A percentile compares a stretch with the other conserved stretches of the same genome.
phyloP scores from a whole-genome alignment of 1,140 invertebrate genomes.

The Ostrea edulis region DNA sequence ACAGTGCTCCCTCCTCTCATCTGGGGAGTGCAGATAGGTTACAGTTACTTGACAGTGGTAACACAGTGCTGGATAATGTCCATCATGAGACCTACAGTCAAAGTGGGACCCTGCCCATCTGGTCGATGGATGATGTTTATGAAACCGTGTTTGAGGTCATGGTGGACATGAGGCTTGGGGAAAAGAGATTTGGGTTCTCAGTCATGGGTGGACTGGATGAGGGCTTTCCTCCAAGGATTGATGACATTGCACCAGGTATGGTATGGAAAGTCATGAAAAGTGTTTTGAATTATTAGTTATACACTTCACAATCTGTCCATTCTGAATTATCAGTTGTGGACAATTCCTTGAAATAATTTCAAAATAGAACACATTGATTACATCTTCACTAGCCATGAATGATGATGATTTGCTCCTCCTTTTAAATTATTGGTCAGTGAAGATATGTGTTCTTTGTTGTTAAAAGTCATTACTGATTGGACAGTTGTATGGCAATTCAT shows the following conservation, averaged over 20 bases:
- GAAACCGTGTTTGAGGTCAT: slow-evolving; percentile 53
- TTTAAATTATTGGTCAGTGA: too few relatives aligned
- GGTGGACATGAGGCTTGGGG: slow-evolving; percentile 70
- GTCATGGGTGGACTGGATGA: slow-evolving; percentile 81
- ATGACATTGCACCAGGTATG: slow-evolving; percentile 80
- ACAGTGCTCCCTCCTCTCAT: background rate
- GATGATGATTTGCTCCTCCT: too few relatives aligned
- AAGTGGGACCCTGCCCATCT: slow-evolving; percentile 10
- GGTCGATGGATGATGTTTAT: background rate
- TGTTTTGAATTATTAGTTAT: too few relatives aligned
- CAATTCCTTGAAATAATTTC: too few relatives aligned
- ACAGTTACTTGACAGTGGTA: background rate
- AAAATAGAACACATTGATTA: too few relatives aligned
- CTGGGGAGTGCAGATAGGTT: background rate
- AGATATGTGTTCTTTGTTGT: too few relatives aligned
- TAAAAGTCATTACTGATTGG: too few relatives aligned
- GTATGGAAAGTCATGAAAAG: slow-evolving; percentile 15
- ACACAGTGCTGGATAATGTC: background rate
- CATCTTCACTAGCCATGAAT: too few relatives aligned
- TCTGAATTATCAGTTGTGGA: too few relatives aligned
- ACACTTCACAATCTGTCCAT: too few relatives aligned
- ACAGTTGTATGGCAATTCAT: too few relatives aligned
- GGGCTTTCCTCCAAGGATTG: slow-evolving; percentile 80
- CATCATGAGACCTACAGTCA: background rate
- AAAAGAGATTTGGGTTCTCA: slow-evolving; percentile 81